These are phyloP conservation scores for Trididemnum miniatum DNA, from an alignment of 23 tunicate genomes.

Conservation along the genomic window DNA sequence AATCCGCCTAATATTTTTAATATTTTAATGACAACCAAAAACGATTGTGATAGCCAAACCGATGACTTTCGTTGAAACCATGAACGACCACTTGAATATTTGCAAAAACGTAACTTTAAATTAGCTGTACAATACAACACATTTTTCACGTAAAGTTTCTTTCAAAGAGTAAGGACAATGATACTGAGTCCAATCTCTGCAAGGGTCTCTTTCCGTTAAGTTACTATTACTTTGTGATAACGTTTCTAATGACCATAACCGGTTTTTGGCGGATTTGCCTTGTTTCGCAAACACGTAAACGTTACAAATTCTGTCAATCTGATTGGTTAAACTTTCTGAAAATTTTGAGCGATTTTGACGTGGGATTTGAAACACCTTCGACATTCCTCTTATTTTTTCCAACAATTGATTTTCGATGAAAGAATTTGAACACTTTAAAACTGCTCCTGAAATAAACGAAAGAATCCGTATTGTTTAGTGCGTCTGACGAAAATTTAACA, in stretches of 20 bases:
- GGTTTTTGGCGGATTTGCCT: slow-evolving; percentile 56
- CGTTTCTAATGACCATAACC: slow-evolving; percentile 41
- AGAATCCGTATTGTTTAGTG: too few relatives aligned
- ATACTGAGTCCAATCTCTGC: slow-evolving; percentile 8
- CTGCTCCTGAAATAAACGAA: not conserved
- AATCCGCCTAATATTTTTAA: too few relatives aligned
- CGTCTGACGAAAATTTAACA: too few relatives aligned
- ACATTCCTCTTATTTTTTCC: not conserved
- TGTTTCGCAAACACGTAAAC: slow-evolving; percentile 49
- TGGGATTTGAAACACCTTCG: not conserved
- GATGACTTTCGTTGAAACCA: too few relatives aligned
- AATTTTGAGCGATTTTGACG: not conserved
- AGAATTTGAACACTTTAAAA: not conserved
- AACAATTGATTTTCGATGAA: not conserved
- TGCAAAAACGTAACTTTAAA: too few relatives aligned
- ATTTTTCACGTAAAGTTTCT: slow-evolving; percentile 15
- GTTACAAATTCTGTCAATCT: not conserved
- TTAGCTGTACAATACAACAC: slow-evolving; percentile 12
- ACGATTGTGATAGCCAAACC: too few relatives aligned
- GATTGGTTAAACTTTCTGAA: not conserved
- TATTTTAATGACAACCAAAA: too few relatives aligned
- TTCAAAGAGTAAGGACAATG: slow-evolving; percentile 27
- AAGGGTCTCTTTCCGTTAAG: slow-evolving; percentile 28
- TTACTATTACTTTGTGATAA: slow-evolving; percentile 40
- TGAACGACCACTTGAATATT: too few relatives aligned